These are phyloP conservation scores for Eptesicus fuscus DNA, from an alignment of 2,113 vertebrate species.

Conservation along the genomic window DNA sequence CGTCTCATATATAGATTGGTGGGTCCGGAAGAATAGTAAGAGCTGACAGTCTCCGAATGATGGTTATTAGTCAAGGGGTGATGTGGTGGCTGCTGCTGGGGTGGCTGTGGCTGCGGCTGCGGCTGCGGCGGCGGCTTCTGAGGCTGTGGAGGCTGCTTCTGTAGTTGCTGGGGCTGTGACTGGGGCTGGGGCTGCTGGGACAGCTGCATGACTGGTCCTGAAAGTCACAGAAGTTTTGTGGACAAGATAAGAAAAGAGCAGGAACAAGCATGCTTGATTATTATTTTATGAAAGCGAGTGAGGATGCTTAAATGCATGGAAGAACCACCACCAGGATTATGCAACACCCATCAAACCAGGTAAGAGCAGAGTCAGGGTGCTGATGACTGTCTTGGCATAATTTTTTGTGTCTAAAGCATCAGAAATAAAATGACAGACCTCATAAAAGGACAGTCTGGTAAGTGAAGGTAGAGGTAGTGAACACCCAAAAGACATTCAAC, in stretches of 20 bases:
- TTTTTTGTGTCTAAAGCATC: not conserved
- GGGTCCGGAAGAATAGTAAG: constrained; percentile 83
- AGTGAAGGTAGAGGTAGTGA: not conserved
- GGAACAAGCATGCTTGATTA: not conserved
- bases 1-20: constrained; percentile 84
- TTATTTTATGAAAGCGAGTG: not conserved
- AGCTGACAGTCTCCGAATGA: constrained; percentile 80
- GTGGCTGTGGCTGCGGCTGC: constrained; percentile 45
- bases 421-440: not conserved
- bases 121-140: constrained; percentile 68
- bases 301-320: not conserved
- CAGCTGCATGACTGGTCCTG: constrained; percentile 79
- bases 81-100: not conserved
- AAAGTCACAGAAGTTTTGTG: constrained; percentile 81
- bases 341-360: not conserved
- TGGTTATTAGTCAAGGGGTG: constrained; percentile 78
- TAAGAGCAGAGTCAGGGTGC: not conserved
- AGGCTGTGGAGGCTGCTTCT: not conserved
- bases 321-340: not conserved
- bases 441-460: not conserved
- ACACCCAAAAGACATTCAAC: not conserved
- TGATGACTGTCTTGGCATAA: not conserved
- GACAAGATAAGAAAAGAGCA: constrained; percentile 57
- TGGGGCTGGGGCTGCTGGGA: constrained; percentile 50
- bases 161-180: not conserved